Evolutionary conservation across 2,888 invertebrate species (phyloP).

Genomic region (Vesta saturnalis): DNA sequence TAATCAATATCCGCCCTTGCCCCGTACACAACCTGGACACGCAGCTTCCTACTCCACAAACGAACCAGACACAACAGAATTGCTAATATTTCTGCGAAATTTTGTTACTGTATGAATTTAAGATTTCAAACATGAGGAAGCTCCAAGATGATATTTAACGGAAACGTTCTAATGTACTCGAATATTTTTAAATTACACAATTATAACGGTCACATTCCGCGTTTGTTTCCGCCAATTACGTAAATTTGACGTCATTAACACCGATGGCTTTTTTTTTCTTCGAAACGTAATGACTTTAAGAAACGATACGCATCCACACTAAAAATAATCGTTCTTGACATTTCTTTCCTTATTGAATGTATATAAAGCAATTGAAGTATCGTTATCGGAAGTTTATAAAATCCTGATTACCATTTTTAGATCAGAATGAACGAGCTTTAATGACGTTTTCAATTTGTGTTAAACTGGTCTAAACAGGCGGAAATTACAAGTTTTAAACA

Average conservation of each 20-base stretch:
- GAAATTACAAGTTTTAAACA: too few relatives aligned
- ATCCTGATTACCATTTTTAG: too few relatives aligned
- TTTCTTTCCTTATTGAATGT: too few relatives aligned
- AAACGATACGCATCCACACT: too few relatives aligned
- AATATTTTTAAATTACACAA: slow-evolving; percentile 1
- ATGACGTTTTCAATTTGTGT: too few relatives aligned
- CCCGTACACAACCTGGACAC: slow-evolving; percentile 48
- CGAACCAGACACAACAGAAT: slow-evolving; percentile 53
- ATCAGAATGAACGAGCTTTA: too few relatives aligned
- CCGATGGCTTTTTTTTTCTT: not conserved
- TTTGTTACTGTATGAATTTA: not conserved
- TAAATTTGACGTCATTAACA: not conserved
- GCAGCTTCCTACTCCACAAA: slow-evolving; percentile 53
- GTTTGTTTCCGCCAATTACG: slow-evolving; percentile 1
- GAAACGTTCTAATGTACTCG: not conserved
- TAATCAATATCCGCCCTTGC: slow-evolving; percentile 60
- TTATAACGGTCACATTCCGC: slow-evolving; percentile 1
- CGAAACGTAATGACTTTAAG: not conserved
- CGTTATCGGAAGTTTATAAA: too few relatives aligned
- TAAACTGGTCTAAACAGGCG: too few relatives aligned
- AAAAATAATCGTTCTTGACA: too few relatives aligned
- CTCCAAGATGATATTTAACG: not conserved
- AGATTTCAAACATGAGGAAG: not conserved
- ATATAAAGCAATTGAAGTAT: too few relatives aligned
- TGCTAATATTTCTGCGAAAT: slow-evolving; percentile 27